Evolutionary conservation across 2,113 vertebrate species (phyloP).

Genomic region (Tauraco erythrolophus): DNA sequence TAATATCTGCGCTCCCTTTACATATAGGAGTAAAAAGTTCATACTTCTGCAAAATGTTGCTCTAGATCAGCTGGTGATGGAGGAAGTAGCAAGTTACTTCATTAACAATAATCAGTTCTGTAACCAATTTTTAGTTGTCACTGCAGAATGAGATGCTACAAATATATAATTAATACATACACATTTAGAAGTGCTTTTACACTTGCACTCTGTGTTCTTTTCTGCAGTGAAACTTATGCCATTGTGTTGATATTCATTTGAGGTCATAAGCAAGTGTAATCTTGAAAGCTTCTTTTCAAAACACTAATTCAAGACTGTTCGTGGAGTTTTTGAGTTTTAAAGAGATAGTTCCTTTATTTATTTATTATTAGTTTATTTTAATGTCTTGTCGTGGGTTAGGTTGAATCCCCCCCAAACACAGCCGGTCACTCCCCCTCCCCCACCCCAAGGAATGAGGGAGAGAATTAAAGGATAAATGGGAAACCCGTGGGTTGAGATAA

Average conservation of each 20-base stretch:
- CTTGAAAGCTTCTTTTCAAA: background rate
- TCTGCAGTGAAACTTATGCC: background rate
- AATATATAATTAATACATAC: background rate
- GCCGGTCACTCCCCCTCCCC: no score
- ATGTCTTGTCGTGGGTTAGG: no score
- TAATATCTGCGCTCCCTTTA: background rate
- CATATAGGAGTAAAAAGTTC: background rate
- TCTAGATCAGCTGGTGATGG: background rate
- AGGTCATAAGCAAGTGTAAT: background rate
- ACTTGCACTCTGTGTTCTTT: background rate
- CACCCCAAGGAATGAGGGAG: no score
- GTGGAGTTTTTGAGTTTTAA: background rate
- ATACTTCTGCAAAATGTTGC: background rate
- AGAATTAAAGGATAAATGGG: no score
- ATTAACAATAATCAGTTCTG: no score
- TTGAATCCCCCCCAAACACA: no score
- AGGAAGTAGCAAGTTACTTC: background rate
- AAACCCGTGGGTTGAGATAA: no score
- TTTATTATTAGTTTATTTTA: background rate
- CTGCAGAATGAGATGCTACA: background rate
- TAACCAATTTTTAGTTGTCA: background rate
- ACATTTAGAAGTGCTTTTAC: background rate
- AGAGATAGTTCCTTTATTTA: background rate
- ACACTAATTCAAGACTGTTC: background rate
- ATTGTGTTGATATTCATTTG: background rate